phyloP scores from a whole-genome alignment of 2,888 invertebrate species.

The Metacarcinus magister region DNA sequence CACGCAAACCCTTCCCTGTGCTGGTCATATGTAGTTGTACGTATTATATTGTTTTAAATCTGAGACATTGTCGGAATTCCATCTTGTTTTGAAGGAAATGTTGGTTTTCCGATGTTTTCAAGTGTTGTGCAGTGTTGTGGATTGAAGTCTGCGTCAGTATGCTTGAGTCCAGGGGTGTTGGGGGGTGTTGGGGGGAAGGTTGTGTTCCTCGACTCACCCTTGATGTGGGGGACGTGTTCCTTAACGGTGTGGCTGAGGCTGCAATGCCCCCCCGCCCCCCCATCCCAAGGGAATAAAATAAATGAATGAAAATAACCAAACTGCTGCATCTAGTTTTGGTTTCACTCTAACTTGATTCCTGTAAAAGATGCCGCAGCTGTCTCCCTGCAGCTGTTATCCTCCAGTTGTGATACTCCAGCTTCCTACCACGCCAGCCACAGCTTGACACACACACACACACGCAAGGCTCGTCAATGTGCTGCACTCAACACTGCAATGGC shows the following conservation, averaged over 20 bases:
- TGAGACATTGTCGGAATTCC: neutral
- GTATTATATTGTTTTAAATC: neutral
- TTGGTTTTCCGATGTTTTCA: neutral
- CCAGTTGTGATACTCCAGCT: neutral
- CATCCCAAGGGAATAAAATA: neutral
- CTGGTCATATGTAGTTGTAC: too few species aligned
- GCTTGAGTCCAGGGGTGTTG: neutral
- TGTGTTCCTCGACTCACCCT: neutral
- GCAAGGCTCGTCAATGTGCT: too few species aligned
- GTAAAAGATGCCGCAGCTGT: neutral
- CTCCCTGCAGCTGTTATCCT: neutral
- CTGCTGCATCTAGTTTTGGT: neutral
- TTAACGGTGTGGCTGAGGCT: neutral
- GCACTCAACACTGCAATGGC: neutral
- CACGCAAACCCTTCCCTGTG: too few species aligned
- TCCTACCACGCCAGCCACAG: neutral
- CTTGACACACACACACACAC: neutral
- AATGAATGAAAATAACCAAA: neutral
- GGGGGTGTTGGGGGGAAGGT: neutral
- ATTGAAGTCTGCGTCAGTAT: neutral
- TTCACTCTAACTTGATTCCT: neutral
- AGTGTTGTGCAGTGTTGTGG: neutral
- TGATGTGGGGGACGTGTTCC: neutral
- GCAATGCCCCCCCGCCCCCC: too few species aligned
- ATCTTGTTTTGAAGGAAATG: neutral